Percentiles rank a stretch among this genome's conserved stretches.
Conservation (phyloP, 2,113 vertebrate genomes). For the Cygnus buccinator region DNA sequence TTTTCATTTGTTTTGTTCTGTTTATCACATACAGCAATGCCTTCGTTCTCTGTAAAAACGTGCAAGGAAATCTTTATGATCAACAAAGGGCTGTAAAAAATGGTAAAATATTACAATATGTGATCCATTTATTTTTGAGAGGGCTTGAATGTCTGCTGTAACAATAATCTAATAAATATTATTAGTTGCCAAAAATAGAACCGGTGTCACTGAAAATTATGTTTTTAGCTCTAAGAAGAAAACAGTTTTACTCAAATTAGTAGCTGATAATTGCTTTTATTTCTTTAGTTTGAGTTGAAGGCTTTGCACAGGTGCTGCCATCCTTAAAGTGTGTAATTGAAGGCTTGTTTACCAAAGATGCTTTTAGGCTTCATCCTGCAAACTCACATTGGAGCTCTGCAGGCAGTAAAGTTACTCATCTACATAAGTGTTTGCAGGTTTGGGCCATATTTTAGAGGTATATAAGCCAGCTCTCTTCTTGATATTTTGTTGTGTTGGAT, state of each 20-base stretch:
- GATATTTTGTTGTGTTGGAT: background rate
- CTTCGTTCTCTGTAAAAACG: constrained; percentile 56
- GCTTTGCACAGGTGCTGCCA: constrained; percentile 71
- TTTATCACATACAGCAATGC: constrained; percentile 36
- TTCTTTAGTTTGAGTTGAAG: constrained; percentile 64
- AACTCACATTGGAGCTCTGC: constrained; percentile 60
- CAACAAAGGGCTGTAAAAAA: constrained; percentile 25
- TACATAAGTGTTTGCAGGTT: constrained; percentile 67
- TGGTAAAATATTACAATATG: background rate
- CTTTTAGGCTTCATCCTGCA: constrained; percentile 64
- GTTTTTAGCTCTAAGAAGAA: constrained; percentile 44
- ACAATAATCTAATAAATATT: constrained; percentile 49
- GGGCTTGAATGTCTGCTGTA: constrained; percentile 17
- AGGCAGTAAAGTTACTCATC: constrained; percentile 67
- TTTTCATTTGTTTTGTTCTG: constrained; percentile 23
- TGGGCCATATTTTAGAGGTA: background rate
- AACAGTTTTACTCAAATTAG: constrained; percentile 70
- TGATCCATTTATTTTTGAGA: constrained; percentile 10
- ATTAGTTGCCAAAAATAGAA: constrained; percentile 29
- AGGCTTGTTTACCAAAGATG: constrained; percentile 74
- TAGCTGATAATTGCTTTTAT: constrained; percentile 69
- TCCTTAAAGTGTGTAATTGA: constrained; percentile 75
- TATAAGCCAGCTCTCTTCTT: background rate
- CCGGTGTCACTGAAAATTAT: constrained; percentile 23
- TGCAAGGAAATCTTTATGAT: constrained; percentile 3